Percentiles rank a stretch among this genome's conserved stretches.
Conservation (phyloP, 2,888 invertebrate genomes). For the Plemyria rubiginata region DNA sequence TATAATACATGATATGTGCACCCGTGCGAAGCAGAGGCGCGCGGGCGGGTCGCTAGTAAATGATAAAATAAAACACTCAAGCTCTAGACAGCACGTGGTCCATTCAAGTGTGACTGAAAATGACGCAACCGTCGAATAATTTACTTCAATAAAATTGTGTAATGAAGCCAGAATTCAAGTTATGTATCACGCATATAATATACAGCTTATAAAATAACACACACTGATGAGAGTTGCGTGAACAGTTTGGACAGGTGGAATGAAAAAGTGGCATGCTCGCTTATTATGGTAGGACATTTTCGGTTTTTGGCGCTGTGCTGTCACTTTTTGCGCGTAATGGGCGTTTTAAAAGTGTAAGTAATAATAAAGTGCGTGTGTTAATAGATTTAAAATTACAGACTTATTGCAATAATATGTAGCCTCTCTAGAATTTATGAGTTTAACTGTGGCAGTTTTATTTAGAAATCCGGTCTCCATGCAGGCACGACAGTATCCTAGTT, state of each 20-base stretch:
- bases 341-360: conserved; percentile 37
- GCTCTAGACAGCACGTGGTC: conserved; percentile 53
- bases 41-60: too few species aligned
- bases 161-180: conserved; percentile 33
- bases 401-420: conserved; percentile 3
- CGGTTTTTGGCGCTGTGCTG: conserved; percentile 36
- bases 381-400: conserved; percentile 32
- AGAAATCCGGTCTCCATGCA: too few species aligned
- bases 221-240: conserved; percentile 26
- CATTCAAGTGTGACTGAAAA: conserved; percentile 41
- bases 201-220: conserved; percentile 18
- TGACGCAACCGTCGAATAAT: conserved; percentile 45
- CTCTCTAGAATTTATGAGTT: conserved; percentile 9
- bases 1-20: too few species aligned
- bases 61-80: too few species aligned
- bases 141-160: conserved; percentile 29
- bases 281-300: conserved; percentile 37
- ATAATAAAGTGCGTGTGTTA: conserved; percentile 32
- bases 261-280: conserved; percentile 33
- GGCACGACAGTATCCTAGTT: too few species aligned
- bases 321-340: conserved; percentile 38
- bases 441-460: too few species aligned
- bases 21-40: too few species aligned
- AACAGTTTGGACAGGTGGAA: conserved; percentile 34
- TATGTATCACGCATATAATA: conserved; percentile 9